Percentiles rank a stretch among this genome's conserved stretches.
These are phyloP conservation scores for Etheostoma perlongum DNA, from an alignment of 2,797 vertebrate genomes.

Conservation along the genomic window DNA sequence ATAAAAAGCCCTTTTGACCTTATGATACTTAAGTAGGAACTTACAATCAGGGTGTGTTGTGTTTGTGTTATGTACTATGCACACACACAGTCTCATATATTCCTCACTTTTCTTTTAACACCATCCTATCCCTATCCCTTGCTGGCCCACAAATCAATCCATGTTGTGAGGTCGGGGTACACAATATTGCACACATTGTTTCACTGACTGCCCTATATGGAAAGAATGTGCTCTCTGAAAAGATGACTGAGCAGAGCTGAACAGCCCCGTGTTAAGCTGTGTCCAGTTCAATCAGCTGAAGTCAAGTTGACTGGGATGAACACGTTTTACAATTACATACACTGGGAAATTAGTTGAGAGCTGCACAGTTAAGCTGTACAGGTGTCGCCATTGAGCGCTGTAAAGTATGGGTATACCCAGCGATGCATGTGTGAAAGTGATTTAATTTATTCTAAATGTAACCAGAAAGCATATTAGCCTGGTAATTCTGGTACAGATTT, in stretches of 20 bases:
- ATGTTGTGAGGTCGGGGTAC: constrained; percentile 30
- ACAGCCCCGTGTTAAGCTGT: constrained; percentile 61
- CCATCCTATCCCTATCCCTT: constrained; percentile 28
- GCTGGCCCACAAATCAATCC: constrained; percentile 60
- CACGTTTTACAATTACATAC: constrained; percentile 55
- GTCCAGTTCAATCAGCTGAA: constrained; percentile 69
- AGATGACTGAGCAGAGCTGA: constrained; percentile 72
- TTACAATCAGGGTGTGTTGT: constrained; percentile 37
- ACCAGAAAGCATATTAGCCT: neutral
- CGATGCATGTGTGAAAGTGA: neutral
- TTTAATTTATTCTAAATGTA: neutral
- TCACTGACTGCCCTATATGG: constrained; percentile 60
- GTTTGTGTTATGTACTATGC: neutral
- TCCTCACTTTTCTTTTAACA: constrained; percentile 42
- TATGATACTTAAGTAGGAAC: constrained; percentile 43
- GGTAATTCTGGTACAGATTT: constrained; percentile 1
- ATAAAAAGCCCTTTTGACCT: constrained; percentile 59
- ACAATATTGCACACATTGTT: constrained; percentile 44
- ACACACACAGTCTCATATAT: constrained; percentile 7
- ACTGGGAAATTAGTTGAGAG: constrained; percentile 58
- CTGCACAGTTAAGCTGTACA: constrained; percentile 52
- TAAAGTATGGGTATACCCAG: constrained; percentile 12
- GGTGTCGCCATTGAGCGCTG: constrained; percentile 24
- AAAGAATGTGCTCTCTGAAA: constrained; percentile 71
- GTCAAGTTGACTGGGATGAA: constrained; percentile 62